These are phyloP conservation scores for Myopa testacea DNA, from an alignment of 2,888 invertebrate species.

Conservation along the genomic window DNA sequence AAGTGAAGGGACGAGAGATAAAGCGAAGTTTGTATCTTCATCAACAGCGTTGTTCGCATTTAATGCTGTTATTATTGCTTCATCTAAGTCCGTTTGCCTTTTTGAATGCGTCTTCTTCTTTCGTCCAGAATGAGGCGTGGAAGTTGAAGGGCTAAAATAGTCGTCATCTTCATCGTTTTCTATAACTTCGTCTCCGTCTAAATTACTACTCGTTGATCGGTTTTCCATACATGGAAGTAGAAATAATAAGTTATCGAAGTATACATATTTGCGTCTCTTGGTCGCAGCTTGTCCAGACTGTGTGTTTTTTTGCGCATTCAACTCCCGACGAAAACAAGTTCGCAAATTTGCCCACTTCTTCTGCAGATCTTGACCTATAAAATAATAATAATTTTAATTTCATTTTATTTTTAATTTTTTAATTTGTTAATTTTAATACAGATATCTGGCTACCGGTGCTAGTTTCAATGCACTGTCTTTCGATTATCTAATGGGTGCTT, in stretches of 20 bases:
- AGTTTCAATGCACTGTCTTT: slow-evolving; percentile 5
- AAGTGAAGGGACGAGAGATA: slow-evolving; percentile 34
- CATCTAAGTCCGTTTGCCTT: slow-evolving; percentile 28
- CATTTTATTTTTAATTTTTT: too few relatives aligned
- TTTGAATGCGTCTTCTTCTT: background rate
- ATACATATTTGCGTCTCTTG: slow-evolving; percentile 34
- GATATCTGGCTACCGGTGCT: slow-evolving; percentile 5
- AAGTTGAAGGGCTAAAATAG: too few relatives aligned
- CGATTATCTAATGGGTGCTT: slow-evolving; percentile 2
- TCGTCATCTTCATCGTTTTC: slow-evolving; percentile 11
- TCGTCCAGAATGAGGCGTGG: background rate
- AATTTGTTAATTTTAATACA: too few relatives aligned
- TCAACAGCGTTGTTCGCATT: slow-evolving; percentile 19
- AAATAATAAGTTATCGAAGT: slow-evolving; percentile 30
- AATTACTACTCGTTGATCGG: background rate
- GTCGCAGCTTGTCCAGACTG: slow-evolving; percentile 30
- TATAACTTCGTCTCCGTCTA: background rate
- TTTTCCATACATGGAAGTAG: slow-evolving; percentile 31
- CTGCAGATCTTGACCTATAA: slow-evolving; percentile 3
- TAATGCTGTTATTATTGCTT: slow-evolving; percentile 18
- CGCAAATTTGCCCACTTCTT: slow-evolving; percentile 22
- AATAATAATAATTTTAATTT: background rate
- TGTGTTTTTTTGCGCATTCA: slow-evolving; percentile 25
- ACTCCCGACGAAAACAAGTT: slow-evolving; percentile 11
- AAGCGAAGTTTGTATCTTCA: slow-evolving; percentile 35